These are phyloP conservation scores for Agrochola macilenta DNA, from an alignment of 2,888 invertebrate species.

Conservation along the genomic window DNA sequence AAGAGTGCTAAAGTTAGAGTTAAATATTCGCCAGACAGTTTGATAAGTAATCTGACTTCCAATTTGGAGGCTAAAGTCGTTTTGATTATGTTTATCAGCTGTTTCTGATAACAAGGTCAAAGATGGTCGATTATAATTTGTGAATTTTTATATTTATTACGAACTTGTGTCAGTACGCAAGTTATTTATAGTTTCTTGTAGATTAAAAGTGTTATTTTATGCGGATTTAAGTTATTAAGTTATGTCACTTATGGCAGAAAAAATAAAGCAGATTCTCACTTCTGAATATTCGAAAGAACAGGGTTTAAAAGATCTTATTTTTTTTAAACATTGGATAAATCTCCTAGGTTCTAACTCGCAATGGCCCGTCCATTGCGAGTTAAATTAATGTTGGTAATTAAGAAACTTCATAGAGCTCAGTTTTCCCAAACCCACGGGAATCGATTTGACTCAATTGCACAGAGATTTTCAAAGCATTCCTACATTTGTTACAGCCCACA, in stretches of 20 bases:
- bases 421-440: not conserved
- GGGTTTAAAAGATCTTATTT: not conserved
- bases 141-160: conserved; percentile 27
- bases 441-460: conserved; percentile 23
- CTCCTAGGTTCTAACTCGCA: too few species aligned
- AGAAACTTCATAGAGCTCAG: not conserved
- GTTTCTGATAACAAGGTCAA: conserved; percentile 61
- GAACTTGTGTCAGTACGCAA: conserved; percentile 3
- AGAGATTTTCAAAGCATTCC: conserved; percentile 40
- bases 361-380: not conserved
- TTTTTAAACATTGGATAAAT: not conserved
- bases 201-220: conserved; percentile 2
- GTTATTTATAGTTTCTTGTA: conserved; percentile 10
- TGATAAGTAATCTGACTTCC: conserved; percentile 42
- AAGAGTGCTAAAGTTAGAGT: conserved; percentile 43
- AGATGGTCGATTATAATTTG: conserved; percentile 48
- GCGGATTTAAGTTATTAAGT: not conserved
- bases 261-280: not conserved
- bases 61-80: conserved; percentile 51
- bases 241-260: not conserved
- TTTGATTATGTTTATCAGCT: conserved; percentile 57
- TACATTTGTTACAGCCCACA: conserved; percentile 27
- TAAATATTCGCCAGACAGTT: conserved; percentile 19
- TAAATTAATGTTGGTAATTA: not conserved
- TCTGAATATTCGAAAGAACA: not conserved